phyloP scores from a whole-genome alignment of 2,888 invertebrate genomes.

The Bedellia somnulentella region DNA sequence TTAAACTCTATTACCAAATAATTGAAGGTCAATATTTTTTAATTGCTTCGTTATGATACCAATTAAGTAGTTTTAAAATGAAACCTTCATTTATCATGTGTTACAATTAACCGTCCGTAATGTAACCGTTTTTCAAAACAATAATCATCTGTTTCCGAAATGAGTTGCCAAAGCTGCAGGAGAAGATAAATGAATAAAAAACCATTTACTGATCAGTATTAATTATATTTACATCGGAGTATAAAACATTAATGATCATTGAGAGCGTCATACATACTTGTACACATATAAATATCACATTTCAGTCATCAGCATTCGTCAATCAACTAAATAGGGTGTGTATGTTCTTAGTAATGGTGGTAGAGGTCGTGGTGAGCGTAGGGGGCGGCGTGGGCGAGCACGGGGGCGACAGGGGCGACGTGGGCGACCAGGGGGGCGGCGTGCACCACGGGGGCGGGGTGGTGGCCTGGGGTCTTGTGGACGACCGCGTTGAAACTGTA shows the following conservation, averaged over 20 bases:
- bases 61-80: no score
- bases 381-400: constrained; percentile 24
- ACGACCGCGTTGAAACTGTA: constrained; percentile 58
- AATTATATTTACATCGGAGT: constrained; percentile 51
- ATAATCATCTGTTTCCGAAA: no score
- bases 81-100: no score
- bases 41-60: no score
- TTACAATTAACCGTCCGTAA: no score
- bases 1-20: no score
- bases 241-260: constrained; percentile 32
- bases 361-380: constrained; percentile 33
- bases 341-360: constrained; percentile 34
- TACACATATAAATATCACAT: constrained; percentile 58
- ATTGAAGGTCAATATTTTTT: no score
- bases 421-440: constrained; percentile 27
- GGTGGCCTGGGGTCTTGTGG: constrained; percentile 51
- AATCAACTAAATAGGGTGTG: constrained; percentile 21
- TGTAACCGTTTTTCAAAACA: no score
- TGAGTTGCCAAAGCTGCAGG: no score
- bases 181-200: no score
- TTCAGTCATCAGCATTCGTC: constrained; percentile 42
- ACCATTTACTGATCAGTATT: constrained; percentile 37
- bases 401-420: constrained; percentile 25
- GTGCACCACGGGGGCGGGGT: constrained; percentile 39
- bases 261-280: constrained; percentile 18